phyloP scores from a whole-genome alignment of 37 sponge, comb jelly and placozoan genomes.

The Agelas oroides region DNA sequence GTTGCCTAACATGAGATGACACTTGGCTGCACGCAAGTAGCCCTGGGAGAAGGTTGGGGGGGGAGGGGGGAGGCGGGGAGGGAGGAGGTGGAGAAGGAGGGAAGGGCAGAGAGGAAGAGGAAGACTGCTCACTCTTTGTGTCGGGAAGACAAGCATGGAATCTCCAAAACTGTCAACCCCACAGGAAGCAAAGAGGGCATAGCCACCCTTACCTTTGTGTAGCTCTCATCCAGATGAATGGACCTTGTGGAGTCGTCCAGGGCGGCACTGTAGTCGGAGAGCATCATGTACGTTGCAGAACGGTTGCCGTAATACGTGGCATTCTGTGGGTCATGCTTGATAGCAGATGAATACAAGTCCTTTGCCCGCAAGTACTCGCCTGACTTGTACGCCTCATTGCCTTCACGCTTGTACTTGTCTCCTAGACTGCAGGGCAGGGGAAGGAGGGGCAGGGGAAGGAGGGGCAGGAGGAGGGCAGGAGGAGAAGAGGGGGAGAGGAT shows the following conservation, averaged over 20 bases:
- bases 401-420: conserved; percentile 67
- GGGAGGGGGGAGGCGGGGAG: too few relatives aligned
- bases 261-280: conserved; percentile 66
- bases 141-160: too few relatives aligned
- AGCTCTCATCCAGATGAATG: conserved; percentile 51
- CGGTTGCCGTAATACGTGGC: conserved; percentile 86
- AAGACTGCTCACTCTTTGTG: too few relatives aligned
- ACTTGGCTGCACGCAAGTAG: conserved; percentile 86
- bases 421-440: too few relatives aligned
- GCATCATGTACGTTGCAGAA: conserved; percentile 81
- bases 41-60: too few relatives aligned
- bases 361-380: conserved; percentile 73
- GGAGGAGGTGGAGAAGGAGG: too few relatives aligned
- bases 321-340: conserved; percentile 63
- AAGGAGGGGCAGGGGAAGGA: not conserved
- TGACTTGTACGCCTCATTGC: conserved; percentile 80
- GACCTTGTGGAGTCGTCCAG: conserved; percentile 72
- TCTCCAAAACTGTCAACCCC: too few relatives aligned
- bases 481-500: too few relatives aligned
- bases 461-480: too few relatives aligned
- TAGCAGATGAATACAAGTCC: conserved; percentile 37
- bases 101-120: too few relatives aligned
- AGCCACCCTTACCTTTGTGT: too few relatives aligned
- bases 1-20: conserved; percentile 91
- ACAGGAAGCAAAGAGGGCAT: too few relatives aligned